Evolutionary conservation across 1,140 invertebrate species (phyloP).

Genomic region (Patella vulgata): DNA sequence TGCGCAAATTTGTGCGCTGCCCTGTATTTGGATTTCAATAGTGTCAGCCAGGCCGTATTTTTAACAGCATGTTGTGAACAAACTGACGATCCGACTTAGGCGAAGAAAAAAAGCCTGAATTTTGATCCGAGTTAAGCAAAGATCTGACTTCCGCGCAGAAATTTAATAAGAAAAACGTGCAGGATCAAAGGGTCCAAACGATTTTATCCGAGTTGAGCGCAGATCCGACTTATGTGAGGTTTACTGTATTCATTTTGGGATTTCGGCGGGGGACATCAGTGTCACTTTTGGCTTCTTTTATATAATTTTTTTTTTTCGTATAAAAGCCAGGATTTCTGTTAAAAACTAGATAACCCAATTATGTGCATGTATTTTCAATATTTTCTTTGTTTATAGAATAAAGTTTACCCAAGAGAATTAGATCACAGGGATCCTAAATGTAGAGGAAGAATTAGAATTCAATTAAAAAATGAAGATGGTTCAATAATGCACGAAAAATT

Average conservation of each 20-base stretch:
- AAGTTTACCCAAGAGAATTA: constrained; percentile 89
- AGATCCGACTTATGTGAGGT: too few relatives aligned
- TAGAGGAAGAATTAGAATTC: constrained; percentile 89
- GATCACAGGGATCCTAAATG: constrained; percentile 84
- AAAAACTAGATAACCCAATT: background rate
- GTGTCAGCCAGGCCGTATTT: too few relatives aligned
- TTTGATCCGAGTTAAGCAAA: background rate
- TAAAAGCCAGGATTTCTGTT: background rate
- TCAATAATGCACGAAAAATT: constrained; percentile 79
- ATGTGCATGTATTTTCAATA: constrained; percentile 2
- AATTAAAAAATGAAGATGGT: constrained; percentile 93
- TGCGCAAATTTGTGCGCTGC: too few relatives aligned
- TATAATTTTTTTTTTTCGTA: background rate
- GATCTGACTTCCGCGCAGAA: too few relatives aligned
- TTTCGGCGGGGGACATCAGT: too few relatives aligned
- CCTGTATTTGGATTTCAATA: too few relatives aligned
- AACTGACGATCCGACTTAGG: too few relatives aligned
- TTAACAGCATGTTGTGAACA: too few relatives aligned
- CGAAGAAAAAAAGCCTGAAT: background rate
- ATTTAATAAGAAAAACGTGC: too few relatives aligned
- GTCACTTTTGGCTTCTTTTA: background rate
- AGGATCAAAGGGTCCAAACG: too few relatives aligned
- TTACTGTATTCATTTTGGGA: too few relatives aligned
- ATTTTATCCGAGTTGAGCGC: too few relatives aligned
- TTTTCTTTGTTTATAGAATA: constrained; percentile 73